phyloP scores from a whole-genome alignment of 1,140 invertebrate species.

The Marisa cornuarietis region DNA sequence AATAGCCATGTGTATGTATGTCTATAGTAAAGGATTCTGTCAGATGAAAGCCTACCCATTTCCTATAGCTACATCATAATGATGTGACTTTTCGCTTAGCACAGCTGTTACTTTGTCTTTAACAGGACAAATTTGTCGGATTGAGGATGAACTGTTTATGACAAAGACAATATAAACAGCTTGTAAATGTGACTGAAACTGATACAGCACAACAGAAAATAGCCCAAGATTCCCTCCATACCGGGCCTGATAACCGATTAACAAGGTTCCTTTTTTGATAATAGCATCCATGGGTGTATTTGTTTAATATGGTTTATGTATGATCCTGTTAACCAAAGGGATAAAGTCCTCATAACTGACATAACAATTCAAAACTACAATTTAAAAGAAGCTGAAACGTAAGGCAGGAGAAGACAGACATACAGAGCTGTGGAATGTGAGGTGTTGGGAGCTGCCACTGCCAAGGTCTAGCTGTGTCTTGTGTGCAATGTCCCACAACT shows the following conservation, averaged over 20 bases:
- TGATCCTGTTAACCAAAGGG: neutral
- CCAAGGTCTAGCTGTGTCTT: slow-evolving; percentile 72
- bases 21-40: too few species aligned
- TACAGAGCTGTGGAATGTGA: slow-evolving; percentile 76
- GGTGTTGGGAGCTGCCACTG: slow-evolving; percentile 67
- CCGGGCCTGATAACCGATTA: neutral
- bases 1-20: too few species aligned
- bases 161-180: too few species aligned
- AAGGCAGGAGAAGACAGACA: slow-evolving; percentile 42
- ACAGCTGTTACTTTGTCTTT: too few species aligned
- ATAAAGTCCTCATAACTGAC: neutral
- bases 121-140: too few species aligned
- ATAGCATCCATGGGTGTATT: too few species aligned
- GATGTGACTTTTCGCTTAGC: too few species aligned
- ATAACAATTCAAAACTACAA: slow-evolving; percentile 7
- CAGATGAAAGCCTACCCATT: too few species aligned
- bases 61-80: too few species aligned
- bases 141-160: too few species aligned
- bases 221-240: neutral
- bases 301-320: neutral
- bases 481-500: slow-evolving; percentile 68
- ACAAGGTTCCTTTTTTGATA: neutral
- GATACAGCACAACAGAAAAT: too few species aligned
- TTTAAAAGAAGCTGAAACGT: slow-evolving; percentile 21
- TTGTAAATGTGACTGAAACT: too few species aligned